A percentile compares a stretch with the other conserved stretches of the same genome.
Evolutionary conservation across 2,797 vertebrate genomes (phyloP).

Genomic region (Chromobotia macracanthus): DNA sequence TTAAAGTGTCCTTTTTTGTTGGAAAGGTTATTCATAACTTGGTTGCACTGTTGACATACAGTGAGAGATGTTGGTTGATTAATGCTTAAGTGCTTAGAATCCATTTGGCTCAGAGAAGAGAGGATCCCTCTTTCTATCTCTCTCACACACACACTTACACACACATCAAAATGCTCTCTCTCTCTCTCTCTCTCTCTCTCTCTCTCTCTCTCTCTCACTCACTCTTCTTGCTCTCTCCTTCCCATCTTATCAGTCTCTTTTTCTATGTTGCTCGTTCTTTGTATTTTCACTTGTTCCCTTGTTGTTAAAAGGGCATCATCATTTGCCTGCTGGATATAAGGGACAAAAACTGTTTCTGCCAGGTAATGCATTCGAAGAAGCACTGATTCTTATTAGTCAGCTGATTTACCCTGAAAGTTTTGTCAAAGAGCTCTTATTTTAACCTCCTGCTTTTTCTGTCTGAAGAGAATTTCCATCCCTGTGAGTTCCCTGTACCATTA

Average conservation of each 20-base stretch:
- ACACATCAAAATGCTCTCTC: constrained; percentile 34
- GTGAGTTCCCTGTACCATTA: too few species aligned
- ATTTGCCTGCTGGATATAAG: constrained; percentile 88
- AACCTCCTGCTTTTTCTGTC: constrained; percentile 79
- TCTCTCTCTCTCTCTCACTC: too few species aligned
- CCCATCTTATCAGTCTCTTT: not conserved
- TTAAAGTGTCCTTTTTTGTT: constrained; percentile 94
- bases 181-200: constrained; percentile 68
- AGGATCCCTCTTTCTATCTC: too few species aligned
- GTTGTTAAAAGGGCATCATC: constrained; percentile 94
- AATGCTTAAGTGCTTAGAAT: constrained; percentile 99
- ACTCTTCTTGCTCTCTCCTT: constrained; percentile 1
- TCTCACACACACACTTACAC: constrained; percentile 45
- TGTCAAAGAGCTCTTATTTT: constrained; percentile 91
- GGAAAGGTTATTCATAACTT: constrained; percentile 99
- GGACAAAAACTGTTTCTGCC: constrained; percentile 96
- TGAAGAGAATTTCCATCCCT: constrained; percentile 67
- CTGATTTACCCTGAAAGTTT: constrained; percentile 93
- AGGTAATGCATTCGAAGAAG: constrained; percentile 94
- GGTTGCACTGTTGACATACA: constrained; percentile 94
- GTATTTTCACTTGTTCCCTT: constrained; percentile 94
- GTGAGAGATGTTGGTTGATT: constrained; percentile 99
- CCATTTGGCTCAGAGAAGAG: constrained; percentile 74
- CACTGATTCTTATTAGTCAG: constrained; percentile 96
- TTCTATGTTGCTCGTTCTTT: constrained; percentile 69